These are phyloP conservation scores for Andinoacara biseriatus DNA, from an alignment of 2,113 vertebrate genomes.

Conservation along the genomic window DNA sequence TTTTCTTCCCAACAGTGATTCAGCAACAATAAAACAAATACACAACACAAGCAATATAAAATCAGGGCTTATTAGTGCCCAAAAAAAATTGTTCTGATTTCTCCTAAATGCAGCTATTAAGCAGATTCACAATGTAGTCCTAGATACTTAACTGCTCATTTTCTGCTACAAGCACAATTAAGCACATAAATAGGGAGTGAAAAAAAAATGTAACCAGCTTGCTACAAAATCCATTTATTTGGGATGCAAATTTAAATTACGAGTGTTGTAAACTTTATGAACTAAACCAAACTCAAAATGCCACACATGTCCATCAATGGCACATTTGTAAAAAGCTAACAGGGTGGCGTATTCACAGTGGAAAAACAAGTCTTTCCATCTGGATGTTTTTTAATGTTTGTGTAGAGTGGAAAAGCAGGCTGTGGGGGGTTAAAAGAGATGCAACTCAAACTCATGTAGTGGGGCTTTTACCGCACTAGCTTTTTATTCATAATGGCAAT, in stretches of 20 bases:
- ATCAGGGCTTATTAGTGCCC: neutral
- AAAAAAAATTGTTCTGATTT: neutral
- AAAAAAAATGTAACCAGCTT: neutral
- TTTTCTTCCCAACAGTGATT: neutral
- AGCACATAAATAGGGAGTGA: neutral
- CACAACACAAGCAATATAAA: constrained; percentile 5
- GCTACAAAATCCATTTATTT: neutral
- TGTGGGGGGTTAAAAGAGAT: constrained; percentile 3
- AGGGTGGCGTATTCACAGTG: neutral
- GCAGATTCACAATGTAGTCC: neutral
- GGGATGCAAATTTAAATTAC: neutral
- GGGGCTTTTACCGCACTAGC: constrained; percentile 12
- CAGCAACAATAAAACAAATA: constrained; percentile 15
- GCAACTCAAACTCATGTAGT: constrained; percentile 41
- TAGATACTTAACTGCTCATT: constrained; percentile 8
- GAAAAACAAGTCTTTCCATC: constrained; percentile 3
- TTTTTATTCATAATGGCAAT: constrained; percentile 28
- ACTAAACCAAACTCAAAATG: neutral
- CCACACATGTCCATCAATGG: neutral
- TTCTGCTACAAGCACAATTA: constrained; percentile 13
- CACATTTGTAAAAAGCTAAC: neutral
- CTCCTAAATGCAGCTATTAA: constrained; percentile 11
- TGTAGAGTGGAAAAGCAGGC: neutral
- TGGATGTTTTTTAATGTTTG: neutral
- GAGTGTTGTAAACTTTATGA: constrained; percentile 7